Evolutionary conservation across 2,113 vertebrate species (phyloP).

Genomic region (Marcusenius ussheri): DNA sequence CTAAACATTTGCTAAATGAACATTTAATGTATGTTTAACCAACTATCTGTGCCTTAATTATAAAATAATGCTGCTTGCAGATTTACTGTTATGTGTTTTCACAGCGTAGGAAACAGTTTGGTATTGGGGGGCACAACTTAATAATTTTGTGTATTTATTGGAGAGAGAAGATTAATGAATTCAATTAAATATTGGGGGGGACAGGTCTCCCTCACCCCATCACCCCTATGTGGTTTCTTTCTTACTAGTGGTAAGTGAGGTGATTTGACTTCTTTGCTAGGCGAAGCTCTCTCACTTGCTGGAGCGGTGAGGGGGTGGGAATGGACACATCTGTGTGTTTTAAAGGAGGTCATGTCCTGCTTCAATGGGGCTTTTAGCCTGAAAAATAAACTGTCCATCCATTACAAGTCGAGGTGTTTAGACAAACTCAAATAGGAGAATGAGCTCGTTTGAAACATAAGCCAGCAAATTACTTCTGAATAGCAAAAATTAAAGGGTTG

Average conservation of each 20-base stretch:
- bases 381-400: not conserved
- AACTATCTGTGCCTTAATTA: constrained; percentile 30
- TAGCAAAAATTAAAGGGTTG: not conserved
- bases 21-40: not conserved
- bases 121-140: not conserved
- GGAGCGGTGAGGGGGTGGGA: not conserved
- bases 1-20: not conserved
- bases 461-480: not conserved
- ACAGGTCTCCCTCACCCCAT: too few relatives aligned
- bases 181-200: not conserved
- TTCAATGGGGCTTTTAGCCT: constrained; percentile 1
- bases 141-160: not conserved
- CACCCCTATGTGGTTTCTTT: not conserved
- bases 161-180: not conserved
- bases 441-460: not conserved
- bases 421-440: not conserved
- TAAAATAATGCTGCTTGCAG: constrained; percentile 6
- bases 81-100: constrained; percentile 37
- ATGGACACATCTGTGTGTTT: not conserved
- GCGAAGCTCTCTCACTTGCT: not conserved
- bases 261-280: not conserved
- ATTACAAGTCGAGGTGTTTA: not conserved
- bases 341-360: not conserved
- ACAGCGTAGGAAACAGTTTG: constrained; percentile 14
- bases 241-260: not conserved